Evolutionary conservation across 2,888 invertebrate genomes (phyloP).

Genomic region (Morpho deidamia): DNA sequence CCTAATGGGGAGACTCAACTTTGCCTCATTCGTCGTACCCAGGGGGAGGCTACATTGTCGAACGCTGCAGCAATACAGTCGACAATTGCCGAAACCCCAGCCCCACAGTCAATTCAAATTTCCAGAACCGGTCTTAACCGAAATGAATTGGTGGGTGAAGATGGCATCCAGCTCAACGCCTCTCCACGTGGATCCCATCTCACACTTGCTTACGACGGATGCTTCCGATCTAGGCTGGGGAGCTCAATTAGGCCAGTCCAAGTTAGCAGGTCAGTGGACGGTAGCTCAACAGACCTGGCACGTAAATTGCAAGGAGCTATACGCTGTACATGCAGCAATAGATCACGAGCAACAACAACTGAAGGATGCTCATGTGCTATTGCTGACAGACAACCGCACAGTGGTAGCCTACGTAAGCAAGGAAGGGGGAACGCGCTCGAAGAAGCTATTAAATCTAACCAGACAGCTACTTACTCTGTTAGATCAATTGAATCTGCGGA

Average conservation of each 20-base stretch:
- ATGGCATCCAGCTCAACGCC: no score
- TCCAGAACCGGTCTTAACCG: no score
- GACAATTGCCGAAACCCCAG: no score
- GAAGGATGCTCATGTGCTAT: conserved; percentile 13
- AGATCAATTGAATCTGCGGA: conserved; percentile 3
- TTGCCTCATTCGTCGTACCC: conserved; percentile 24
- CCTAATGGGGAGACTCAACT: conserved; percentile 23
- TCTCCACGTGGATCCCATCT: no score
- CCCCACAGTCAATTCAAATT: conserved; percentile 6
- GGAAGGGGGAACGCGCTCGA: conserved; percentile 34
- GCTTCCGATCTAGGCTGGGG: conserved; percentile 17
- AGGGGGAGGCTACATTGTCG: neutral
- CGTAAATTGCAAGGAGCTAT: conserved; percentile 27
- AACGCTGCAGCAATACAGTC: neutral
- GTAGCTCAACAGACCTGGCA: conserved; percentile 23
- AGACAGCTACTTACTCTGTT: conserved; percentile 15
- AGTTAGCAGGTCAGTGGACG: conserved; percentile 21
- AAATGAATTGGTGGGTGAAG: no score
- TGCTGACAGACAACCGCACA: conserved; percentile 29
- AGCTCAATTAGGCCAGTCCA: conserved; percentile 18
- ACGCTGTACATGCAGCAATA: conserved; percentile 23
- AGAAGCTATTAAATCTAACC: conserved; percentile 21
- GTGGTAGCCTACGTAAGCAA: conserved; percentile 29
- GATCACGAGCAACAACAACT: conserved; percentile 1
- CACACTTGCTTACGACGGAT: no score